Base-by-base conservation (phyloP, 2,797 vertebrate species). In the Poeciliopsis gracilis region DNA sequence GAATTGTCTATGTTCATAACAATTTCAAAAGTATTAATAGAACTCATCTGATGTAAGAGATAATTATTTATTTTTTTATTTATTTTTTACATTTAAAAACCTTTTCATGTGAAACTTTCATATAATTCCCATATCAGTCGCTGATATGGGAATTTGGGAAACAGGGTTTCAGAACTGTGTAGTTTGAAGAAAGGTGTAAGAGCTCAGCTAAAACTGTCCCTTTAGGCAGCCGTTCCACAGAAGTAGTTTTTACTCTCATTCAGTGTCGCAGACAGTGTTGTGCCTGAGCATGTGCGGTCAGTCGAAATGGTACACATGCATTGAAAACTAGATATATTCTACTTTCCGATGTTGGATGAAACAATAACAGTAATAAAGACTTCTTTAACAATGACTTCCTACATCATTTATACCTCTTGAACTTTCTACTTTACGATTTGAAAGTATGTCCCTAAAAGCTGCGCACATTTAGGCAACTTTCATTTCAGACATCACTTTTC, bases 241-340 rank as follows among this genome's bases (percentile, higher is more conserved):
- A 53, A 69, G 51, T 72, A 70, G 43, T 36, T 78, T 53, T 75
- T 0, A 85, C 89, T 89, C 87, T 47, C 87, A 89, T 87, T 78
- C 33, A 38, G 9, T 23, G 11, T 69, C 84, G 89, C 77, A 6
- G 76, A 72, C 3, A 36, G 25, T 83, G 49, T 78, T 69, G 15
- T 78, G 82, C 13, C 33, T 61, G 5, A 61, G 30, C 12, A 61
- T 16, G 12, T 61, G 15, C 82, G 81, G 20, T 28, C 76, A 77
- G 84, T 73, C 25, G 5, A n/a, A 15, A 66, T 66, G 72, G 70
- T 73, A 30, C 13, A 59, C 12, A 59, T 28, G 11, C 3, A 13
- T 53, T 73, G 28, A 12, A 11, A 66, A 36, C 36, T 7, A 66
- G 33, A 36, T 66, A 36, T 36, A 33, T 28, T 5, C 5, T 30